Evolutionary conservation across 2,797 vertebrate species (phyloP), one percentile per base, ranked within the genome.

Genomic region (Heliangelus exortis): DNA sequence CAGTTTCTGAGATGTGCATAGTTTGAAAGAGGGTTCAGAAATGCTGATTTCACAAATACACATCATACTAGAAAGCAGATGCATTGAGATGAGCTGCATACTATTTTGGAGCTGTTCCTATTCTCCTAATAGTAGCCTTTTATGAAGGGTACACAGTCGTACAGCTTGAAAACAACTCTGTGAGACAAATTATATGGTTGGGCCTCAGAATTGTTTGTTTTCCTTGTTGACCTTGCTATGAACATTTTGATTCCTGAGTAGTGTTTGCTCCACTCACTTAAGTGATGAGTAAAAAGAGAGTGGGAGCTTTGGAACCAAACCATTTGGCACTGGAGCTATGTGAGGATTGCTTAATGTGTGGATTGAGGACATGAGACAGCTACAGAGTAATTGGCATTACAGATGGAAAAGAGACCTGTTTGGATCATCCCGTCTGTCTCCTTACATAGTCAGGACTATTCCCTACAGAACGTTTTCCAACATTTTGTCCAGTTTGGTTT

Each of bases 341-440:
- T 67, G 57, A 58, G 65, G 57, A 72, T 80, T 93, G 57, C 57
- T 89, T 89, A 73, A 93, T 77, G 63, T 89, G 92, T 95, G 87
- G 81, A 93, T 25, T 94, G 89, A 95, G 75, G 89, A 91, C 89
- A 57, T 78, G 89, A 96, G 72, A 84, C 89, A 77, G 73, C 93
- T 94, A 74, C 67, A 80, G 53, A 89, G 13, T 95, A 95, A 96
- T 82, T 76, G 84, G 79, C 2, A 7, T 92, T 93, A 83, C 92
- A 95, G 84, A 89, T 92, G 93, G 91, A 87, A 92, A 50, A 90
- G 93, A 93, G 78, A 82, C 39, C 80, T 75, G 16, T 87, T 93
- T 91, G 91, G 50, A 14, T 95, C 92, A 87, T 94, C 81, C 68
- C 87, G 81, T 93, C 78, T 92, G 78, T 83, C 93, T 94, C 84